Evolutionary conservation across 1,140 invertebrate genomes (phyloP).

Genomic region (Hylaeus volcanicus): DNA sequence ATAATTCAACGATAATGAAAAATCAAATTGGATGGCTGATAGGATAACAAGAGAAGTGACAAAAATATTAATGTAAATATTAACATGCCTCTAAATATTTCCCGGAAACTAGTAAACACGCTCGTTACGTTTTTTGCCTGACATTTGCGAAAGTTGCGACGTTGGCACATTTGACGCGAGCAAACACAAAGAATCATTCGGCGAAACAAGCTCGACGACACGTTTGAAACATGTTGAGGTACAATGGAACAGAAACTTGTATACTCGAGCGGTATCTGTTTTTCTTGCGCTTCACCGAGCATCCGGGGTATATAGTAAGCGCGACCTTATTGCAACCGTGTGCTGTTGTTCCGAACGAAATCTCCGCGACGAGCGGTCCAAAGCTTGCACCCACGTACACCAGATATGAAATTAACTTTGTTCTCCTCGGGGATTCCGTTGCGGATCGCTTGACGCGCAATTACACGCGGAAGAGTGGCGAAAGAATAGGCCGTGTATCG

Average conservation of each 20-base stretch:
- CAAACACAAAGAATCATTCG: not conserved
- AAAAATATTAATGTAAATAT: no score
- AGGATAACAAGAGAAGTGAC: no score
- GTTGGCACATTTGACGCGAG: not conserved
- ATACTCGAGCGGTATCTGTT: not conserved
- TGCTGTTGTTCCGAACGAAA: not conserved
- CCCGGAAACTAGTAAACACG: no score
- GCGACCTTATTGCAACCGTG: not conserved
- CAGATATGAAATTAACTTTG: slow-evolving; percentile 3
- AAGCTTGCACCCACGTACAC: not conserved
- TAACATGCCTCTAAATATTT: no score
- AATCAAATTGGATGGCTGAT: no score
- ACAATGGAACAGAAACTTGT: not conserved
- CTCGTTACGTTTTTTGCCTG: no score
- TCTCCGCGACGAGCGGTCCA: not conserved
- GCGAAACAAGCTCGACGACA: not conserved
- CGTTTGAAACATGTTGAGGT: not conserved
- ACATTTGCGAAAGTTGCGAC: no score
- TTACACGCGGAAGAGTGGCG: not conserved
- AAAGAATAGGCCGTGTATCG: not conserved
- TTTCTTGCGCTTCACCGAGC: not conserved
- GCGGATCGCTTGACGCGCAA: not conserved
- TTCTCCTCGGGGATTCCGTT: not conserved
- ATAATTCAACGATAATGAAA: no score
- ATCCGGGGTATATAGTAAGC: not conserved